Percentiles rank a stretch among this genome's conserved stretches.
Conservation (phyloP, 2,113 vertebrate species). For the Ondatra zibethicus region DNA sequence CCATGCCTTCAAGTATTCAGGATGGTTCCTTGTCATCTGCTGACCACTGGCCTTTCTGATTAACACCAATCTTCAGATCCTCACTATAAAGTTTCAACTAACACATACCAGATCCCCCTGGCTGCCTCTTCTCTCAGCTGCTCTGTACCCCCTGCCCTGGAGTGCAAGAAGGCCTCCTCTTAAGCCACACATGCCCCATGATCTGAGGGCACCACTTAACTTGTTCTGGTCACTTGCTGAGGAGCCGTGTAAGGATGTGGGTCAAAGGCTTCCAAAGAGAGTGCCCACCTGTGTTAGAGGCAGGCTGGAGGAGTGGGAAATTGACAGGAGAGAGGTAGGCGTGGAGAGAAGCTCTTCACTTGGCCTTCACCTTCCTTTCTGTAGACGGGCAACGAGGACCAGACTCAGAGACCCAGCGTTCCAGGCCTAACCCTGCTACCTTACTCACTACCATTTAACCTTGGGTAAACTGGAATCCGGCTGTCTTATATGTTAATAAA, state of each 20-base stretch:
- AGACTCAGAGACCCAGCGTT: background rate
- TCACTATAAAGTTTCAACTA: background rate
- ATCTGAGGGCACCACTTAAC: background rate
- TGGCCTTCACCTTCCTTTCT: background rate
- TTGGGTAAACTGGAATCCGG: background rate
- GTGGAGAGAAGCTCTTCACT: background rate
- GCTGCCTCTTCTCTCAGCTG: background rate
- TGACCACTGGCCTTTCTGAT: background rate
- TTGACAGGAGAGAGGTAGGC: background rate
- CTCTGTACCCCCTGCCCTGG: background rate
- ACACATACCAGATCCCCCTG: background rate
- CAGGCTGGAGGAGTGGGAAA: background rate
- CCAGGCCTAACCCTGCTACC: background rate
- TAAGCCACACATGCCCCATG: background rate
- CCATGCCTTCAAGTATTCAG: background rate
- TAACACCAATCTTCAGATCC: background rate
- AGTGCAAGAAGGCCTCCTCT: background rate
- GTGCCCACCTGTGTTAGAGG: background rate
- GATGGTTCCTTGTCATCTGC: background rate
- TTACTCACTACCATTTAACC: background rate
- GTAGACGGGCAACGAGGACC: background rate
- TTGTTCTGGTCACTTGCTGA: background rate
- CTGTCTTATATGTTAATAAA: slow-evolving; percentile 30
- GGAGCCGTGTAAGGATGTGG: background rate
- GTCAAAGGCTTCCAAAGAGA: slow-evolving; percentile 32